Evolutionary conservation across 2,797 vertebrate species (phyloP).

Genomic region (Natrix natrix): DNA sequence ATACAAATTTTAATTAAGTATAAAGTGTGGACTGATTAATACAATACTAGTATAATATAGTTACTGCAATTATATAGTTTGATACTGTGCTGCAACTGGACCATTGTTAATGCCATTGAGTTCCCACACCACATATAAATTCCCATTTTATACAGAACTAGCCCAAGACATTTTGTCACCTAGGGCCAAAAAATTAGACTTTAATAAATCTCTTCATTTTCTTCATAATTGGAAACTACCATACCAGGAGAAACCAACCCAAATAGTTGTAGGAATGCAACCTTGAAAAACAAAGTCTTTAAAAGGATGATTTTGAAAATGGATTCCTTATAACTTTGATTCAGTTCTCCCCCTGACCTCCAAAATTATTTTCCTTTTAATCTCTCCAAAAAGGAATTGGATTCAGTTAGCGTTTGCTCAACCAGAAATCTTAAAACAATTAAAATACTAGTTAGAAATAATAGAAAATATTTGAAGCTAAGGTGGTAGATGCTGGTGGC

Average conservation of each 20-base stretch:
- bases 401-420: neutral
- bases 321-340: neutral
- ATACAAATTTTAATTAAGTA: neutral
- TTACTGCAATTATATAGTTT: neutral
- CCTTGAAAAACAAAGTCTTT: neutral
- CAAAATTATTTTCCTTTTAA: neutral
- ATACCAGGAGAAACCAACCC: neutral
- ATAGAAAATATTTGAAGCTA: neutral
- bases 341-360: neutral
- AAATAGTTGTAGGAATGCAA: neutral
- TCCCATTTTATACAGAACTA: neutral
- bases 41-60: neutral
- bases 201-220: neutral
- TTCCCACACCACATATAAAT: neutral
- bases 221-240: neutral
- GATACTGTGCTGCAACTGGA: neutral
- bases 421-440: neutral
- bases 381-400: neutral
- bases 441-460: neutral
- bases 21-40: neutral
- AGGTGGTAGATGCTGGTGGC: neutral
- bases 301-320: neutral
- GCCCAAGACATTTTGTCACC: neutral
- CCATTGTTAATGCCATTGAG: neutral
- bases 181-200: neutral